Base-by-base conservation (phyloP, 2,113 vertebrate genomes). In the Nothobranchius kuhntae region DNA sequence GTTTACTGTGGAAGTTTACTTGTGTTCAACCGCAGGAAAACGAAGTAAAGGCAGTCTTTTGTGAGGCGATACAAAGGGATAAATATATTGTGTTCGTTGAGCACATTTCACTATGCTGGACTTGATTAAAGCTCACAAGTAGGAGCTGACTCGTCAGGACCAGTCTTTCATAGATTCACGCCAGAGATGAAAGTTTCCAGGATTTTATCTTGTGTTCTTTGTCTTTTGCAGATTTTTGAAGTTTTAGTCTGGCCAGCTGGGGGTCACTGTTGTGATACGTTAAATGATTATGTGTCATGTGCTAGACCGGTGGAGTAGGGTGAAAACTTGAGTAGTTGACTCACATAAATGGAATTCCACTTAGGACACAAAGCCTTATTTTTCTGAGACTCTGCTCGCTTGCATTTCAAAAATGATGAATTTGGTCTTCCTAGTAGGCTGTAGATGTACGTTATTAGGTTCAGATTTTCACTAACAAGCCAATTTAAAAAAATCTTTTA, bases 261-360 rank as follows among this genome's bases (percentile, higher is more conserved):
- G 85, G 74, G 80, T 85, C 85, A 81, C 80, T 85, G 77, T 87
- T 83, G 80, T 38, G 61, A 69, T 75, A 14, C 50, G 35, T 67
- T 72, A 45, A 59, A 61, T 51, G 26, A 13, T 24, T 30, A 13
- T 45, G 24, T 59, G 36, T 11, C 15, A 30, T 61, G 48, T 40
- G 26, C 61, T 60, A 56, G 54, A 58, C 21, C 53, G 36, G 35
- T 67, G 40, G 38, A 14, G 40, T 48, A 9, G 71, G 65, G 35
- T 17, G 45, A 57, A 55, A 59, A 15, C 6, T 2, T 7, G 35
- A 15, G 40, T 38, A 44, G 40, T 35, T 35, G 13, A 44, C 55
- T 81, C 47, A 45, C 10, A 12, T 10, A 45, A 45, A 11, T 40
- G 38, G 1, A 40, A 8, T 40, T 40, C 38, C 5, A 4, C 51